Conservation (phyloP, 1,140 invertebrate species). For the Asobara japonica region DNA sequence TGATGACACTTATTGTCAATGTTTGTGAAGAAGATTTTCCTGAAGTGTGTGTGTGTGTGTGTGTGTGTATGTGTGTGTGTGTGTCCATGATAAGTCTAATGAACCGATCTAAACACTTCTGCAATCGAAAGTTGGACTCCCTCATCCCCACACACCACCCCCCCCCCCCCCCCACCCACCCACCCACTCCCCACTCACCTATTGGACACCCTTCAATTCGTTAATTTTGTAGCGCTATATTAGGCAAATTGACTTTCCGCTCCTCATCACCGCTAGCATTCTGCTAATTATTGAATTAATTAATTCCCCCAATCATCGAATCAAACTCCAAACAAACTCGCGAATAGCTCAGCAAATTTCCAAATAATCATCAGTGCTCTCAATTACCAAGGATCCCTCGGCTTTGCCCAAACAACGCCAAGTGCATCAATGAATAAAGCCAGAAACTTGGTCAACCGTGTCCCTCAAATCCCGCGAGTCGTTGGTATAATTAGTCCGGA, state of each 20-base stretch:
- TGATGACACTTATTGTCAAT: neutral
- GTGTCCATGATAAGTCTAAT: no score
- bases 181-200: no score
- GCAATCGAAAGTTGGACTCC: no score
- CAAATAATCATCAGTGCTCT: neutral
- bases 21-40: neutral
- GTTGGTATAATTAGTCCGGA: slow-evolving; percentile 11
- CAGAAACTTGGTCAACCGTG: slow-evolving; percentile 14
- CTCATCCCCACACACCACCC: no score
- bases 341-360: neutral
- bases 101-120: no score
- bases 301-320: neutral
- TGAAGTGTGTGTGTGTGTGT: neutral
- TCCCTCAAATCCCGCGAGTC: neutral
- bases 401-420: neutral
- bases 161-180: no score
- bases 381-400: neutral
- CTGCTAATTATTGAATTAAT: neutral
- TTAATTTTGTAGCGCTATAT: neutral
- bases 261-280: neutral
- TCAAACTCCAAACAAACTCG: no score
- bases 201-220: no score
- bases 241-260: neutral
- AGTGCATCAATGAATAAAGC: slow-evolving; percentile 9
- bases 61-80: no score